A percentile compares a stretch with the other conserved stretches of the same genome.
These are phyloP conservation scores for Tauraco hartlaubi DNA, from an alignment of 2,797 vertebrate genomes.

Conservation along the genomic window DNA sequence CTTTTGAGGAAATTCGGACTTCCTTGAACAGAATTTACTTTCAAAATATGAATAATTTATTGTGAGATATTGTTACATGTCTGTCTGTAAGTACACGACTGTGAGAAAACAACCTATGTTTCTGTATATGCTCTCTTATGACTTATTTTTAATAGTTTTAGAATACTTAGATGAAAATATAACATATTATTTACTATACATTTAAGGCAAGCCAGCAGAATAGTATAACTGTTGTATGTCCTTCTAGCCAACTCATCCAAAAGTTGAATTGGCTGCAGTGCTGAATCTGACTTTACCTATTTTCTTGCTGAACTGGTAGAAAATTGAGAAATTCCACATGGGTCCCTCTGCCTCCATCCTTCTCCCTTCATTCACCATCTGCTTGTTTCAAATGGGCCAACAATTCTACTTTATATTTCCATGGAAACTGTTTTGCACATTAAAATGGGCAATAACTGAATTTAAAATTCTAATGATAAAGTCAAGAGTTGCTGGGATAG, in stretches of 20 bases:
- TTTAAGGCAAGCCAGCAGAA: not conserved
- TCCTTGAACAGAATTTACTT: not conserved
- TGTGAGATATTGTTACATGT: not conserved
- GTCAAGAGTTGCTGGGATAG: slow-evolving; percentile 25
- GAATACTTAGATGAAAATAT: not conserved
- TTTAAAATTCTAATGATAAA: slow-evolving; percentile 45
- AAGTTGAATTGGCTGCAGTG: not conserved
- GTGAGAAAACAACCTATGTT: not conserved
- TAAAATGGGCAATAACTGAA: slow-evolving; percentile 52
- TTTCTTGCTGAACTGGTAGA: not conserved
- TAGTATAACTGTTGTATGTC: not conserved
- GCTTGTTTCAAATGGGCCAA: slow-evolving; percentile 41
- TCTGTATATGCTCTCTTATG: not conserved
- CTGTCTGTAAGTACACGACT: not conserved
- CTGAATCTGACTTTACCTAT: not conserved
- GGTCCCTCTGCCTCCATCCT: not conserved
- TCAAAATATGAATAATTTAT: not conserved
- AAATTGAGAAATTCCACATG: not conserved
- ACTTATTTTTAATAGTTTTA: not conserved
- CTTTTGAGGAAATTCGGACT: not conserved
- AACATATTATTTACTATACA: not conserved
- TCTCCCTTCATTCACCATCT: slow-evolving; percentile 1
- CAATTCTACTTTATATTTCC: slow-evolving; percentile 26
- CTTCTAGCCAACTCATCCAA: not conserved
- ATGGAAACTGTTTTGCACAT: slow-evolving; percentile 46